Conservation (phyloP, 2,888 invertebrate genomes). For the Coleophora flavipennella region DNA sequence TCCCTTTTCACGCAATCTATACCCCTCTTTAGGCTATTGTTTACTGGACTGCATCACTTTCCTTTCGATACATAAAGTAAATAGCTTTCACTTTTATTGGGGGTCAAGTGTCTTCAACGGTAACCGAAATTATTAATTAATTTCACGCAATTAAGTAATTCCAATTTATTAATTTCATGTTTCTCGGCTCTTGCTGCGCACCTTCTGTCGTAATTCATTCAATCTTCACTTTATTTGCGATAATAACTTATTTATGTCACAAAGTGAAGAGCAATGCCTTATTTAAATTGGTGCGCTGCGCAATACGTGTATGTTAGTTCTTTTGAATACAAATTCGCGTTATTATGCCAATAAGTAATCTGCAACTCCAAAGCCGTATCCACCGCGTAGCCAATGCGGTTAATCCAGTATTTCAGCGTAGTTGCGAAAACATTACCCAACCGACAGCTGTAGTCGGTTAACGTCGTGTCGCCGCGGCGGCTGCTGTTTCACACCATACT, state of each 20-base stretch:
- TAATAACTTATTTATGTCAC: too few species aligned
- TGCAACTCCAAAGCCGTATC: constrained; percentile 25
- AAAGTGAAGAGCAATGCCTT: too few species aligned
- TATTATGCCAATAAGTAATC: constrained; percentile 15
- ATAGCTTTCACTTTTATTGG: constrained; percentile 31
- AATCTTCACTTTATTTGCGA: too few species aligned
- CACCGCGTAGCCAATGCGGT: constrained; percentile 36
- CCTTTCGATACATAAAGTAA: constrained; percentile 18
- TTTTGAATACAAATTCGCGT: background rate
- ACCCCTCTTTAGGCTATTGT: constrained; percentile 29
- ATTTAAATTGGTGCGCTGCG: too few species aligned
- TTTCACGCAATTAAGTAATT: too few species aligned
- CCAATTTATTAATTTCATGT: too few species aligned
- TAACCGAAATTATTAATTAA: constrained; percentile 21
- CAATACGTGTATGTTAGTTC: too few species aligned
- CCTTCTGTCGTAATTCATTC: too few species aligned
- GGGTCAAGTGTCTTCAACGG: constrained; percentile 19
- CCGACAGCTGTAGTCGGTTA: constrained; percentile 12
- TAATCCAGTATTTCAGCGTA: constrained; percentile 47
- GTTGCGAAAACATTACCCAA: constrained; percentile 57
- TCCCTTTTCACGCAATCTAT: too few species aligned
- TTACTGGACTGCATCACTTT: constrained; percentile 31
- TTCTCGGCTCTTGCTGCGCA: too few species aligned
- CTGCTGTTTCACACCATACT: constrained; percentile 33
- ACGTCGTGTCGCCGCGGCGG: constrained; percentile 5